A percentile compares a stretch with the other conserved stretches of the same genome.
These are phyloP conservation scores for Stenodema calcarata DNA, from an alignment of 2,888 invertebrate genomes.

Conservation along the genomic window DNA sequence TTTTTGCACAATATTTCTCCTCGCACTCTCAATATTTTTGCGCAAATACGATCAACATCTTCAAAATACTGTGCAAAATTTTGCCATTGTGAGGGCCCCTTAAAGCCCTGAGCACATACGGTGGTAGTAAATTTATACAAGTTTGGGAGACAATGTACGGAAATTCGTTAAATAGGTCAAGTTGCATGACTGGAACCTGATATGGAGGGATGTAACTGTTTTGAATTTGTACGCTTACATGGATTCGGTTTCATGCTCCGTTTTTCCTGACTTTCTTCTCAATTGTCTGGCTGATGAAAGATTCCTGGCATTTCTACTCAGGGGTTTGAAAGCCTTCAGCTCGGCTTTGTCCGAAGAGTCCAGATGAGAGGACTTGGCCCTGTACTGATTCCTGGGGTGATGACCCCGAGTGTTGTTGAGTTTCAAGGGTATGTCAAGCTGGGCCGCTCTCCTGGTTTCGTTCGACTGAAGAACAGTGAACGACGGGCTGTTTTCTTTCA, in stretches of 20 bases:
- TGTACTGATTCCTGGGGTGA: not conserved
- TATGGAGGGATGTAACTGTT: too few species aligned
- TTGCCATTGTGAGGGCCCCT: too few species aligned
- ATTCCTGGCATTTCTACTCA: conserved; percentile 1
- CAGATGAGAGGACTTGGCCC: conserved; percentile 23
- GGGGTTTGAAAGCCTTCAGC: not conserved
- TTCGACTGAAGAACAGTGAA: not conserved
- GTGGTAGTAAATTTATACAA: too few species aligned
- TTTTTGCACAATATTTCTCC: too few species aligned
- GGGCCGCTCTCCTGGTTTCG: not conserved
- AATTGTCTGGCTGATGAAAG: conserved; percentile 6
- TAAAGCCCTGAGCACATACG: too few species aligned
- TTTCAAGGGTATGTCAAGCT: not conserved
- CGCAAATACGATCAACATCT: too few species aligned
- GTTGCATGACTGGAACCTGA: too few species aligned
- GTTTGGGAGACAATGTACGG: too few species aligned
- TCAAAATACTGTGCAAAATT: too few species aligned
- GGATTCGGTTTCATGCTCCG: conserved; percentile 41
- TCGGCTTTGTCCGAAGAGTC: conserved; percentile 5
- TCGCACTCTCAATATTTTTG: too few species aligned
- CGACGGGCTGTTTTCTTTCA: conserved; percentile 15
- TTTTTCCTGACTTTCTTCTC: not conserved
- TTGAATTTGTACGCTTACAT: not conserved
- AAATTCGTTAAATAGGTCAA: too few species aligned
- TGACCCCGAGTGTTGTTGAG: not conserved